Evolutionary conservation across 2,797 vertebrate genomes (phyloP).

Genomic region (Avahi laniger): DNA sequence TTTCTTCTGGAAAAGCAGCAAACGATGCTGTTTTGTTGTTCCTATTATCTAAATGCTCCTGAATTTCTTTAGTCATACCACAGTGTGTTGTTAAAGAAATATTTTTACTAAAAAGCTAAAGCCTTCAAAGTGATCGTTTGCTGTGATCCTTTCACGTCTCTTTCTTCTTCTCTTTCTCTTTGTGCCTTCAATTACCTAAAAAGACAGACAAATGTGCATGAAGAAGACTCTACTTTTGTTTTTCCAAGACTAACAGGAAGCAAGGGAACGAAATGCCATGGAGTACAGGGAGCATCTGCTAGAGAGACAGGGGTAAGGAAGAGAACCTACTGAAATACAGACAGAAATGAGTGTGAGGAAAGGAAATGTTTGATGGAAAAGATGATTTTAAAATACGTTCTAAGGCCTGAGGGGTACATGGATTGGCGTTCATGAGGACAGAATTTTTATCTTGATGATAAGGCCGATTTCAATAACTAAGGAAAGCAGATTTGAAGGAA

Average conservation of each 20-base stretch:
- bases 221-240: slow-evolving; percentile 61
- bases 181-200: slow-evolving; percentile 63
- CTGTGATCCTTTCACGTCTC: slow-evolving; percentile 66
- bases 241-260: slow-evolving; percentile 52
- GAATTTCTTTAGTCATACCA: slow-evolving; percentile 64
- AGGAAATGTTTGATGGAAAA: background rate
- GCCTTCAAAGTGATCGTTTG: slow-evolving; percentile 77
- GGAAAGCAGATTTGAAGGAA: background rate
- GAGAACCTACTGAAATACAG: background rate
- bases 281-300: background rate
- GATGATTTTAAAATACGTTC: background rate
- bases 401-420: background rate
- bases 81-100: slow-evolving; percentile 65
- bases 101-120: slow-evolving; percentile 72
- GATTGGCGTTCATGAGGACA: background rate
- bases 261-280: slow-evolving; percentile 28
- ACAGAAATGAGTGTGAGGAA: fast-evolving
- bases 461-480: background rate
- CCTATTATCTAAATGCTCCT: slow-evolving; percentile 58
- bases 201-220: slow-evolving; percentile 66
- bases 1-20: slow-evolving; percentile 69
- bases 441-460: background rate
- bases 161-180: slow-evolving; percentile 63
- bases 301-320: background rate
- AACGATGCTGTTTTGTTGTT: slow-evolving; percentile 54